Evolutionary conservation across 2,797 vertebrate genomes (phyloP), one percentile per base, ranked within the genome.

Genomic region (Lutjanus argentimaculatus): DNA sequence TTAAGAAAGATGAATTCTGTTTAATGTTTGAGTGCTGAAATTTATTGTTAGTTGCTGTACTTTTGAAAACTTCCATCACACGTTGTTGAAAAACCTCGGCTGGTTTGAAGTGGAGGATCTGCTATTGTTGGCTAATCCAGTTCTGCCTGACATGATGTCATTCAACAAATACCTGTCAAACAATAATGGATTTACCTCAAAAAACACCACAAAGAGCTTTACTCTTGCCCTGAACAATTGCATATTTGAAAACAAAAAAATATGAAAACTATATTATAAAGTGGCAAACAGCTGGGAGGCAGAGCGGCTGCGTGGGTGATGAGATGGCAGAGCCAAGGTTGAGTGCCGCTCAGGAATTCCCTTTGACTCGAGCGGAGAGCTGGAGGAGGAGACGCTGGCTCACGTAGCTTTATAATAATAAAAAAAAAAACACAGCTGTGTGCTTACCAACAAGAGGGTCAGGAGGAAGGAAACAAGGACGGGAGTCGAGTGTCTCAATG

Each of bases 331-430:
- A 81, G 85, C 19, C 6, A 61, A 79, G 79, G 75, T 72, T 80
- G 73, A 85, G 58, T 51, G 62, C 52, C 56, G 64, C 88, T 89
- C 88, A 86, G 90, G 89, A 90, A 89, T 89, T 93, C 87, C 90
- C 86, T 91, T 85, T 91, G 89, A 91, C 83, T 82, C 2, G 10
- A 82, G 65, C 49, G 68, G 61, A 83, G 80, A 73, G 79, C 81
- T 84, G 83, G 67, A 74, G 88, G 84, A 89, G 81, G 58, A 80
- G 72, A 86, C 4, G 59, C 67, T 8, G 72, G 62, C 71, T 87
- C 69, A 45, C 2, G 48, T 6, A 72, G 82, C 61, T 71, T 55
- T 64, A 52, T 62, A 49, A 13, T 76, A 36, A 36, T 21, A 57
- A 71, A 68, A 42, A 56, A 17, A 69, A n/a, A 56, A 30, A 55